Evolutionary conservation across 2,113 vertebrate genomes (phyloP).

Genomic region (Odobenus rosmarus): DNA sequence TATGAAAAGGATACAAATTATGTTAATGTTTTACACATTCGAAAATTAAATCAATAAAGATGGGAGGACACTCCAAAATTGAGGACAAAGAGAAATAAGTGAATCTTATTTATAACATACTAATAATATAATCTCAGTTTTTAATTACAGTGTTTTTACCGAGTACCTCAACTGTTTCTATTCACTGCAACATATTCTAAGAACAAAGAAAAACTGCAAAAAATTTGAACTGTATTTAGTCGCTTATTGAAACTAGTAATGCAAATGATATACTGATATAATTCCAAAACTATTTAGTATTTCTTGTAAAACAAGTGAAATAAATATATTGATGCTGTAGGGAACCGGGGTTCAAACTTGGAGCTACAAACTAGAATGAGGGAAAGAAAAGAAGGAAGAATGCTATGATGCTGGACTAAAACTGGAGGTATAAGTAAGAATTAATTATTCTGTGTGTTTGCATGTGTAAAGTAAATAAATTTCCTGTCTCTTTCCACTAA

Average conservation of each 20-base stretch:
- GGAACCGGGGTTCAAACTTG: not conserved
- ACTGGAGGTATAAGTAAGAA: not conserved
- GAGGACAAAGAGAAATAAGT: not conserved
- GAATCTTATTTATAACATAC: not conserved
- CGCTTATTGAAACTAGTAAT: not conserved
- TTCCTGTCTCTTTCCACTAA: not conserved
- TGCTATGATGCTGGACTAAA: not conserved
- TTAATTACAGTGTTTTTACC: not conserved
- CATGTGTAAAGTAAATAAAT: not conserved
- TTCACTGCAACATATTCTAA: constrained; percentile 4
- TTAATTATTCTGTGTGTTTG: not conserved
- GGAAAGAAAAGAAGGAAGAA: not conserved
- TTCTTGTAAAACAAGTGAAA: constrained; percentile 5
- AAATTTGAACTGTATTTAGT: not conserved
- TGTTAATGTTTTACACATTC: not conserved
- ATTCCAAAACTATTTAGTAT: not conserved
- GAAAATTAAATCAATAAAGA: not conserved
- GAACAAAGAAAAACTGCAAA: not conserved
- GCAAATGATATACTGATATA: not conserved
- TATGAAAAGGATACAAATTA: constrained; percentile 19
- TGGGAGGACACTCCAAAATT: not conserved
- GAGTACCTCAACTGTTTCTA: not conserved
- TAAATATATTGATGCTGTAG: not conserved
- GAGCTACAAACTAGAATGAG: not conserved
- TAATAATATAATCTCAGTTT: constrained; percentile 6